Percentiles rank a stretch among this genome's conserved stretches.
Evolutionary conservation across 2,797 vertebrate species (phyloP).

Genomic region (Hydrophis major): DNA sequence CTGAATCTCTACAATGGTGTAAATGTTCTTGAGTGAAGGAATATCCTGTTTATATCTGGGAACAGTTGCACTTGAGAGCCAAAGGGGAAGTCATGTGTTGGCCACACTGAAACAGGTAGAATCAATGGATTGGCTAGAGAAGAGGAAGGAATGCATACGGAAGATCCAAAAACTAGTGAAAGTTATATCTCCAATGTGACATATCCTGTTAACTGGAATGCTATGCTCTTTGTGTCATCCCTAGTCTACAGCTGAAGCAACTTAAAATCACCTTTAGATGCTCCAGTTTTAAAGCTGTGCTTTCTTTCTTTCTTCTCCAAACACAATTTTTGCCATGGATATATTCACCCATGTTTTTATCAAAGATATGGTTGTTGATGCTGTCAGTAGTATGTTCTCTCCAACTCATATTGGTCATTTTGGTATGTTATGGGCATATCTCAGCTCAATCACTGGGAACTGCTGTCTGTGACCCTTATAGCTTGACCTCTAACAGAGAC

Average conservation of each 20-base stretch:
- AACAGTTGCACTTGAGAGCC: background rate
- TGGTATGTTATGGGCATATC: background rate
- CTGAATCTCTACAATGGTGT: background rate
- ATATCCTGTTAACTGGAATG: background rate
- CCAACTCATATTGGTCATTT: background rate
- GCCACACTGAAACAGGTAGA: background rate
- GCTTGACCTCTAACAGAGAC: background rate
- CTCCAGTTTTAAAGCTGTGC: background rate
- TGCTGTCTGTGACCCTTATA: background rate
- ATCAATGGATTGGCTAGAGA: background rate
- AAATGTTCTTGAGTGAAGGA: background rate
- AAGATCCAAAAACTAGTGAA: background rate
- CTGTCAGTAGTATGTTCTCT: background rate
- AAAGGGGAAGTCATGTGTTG: background rate
- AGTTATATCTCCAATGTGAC: background rate
- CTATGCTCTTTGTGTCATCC: background rate
- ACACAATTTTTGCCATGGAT: background rate
- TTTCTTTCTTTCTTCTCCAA: background rate
- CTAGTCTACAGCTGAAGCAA: background rate
- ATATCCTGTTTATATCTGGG: background rate
- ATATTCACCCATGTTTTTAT: background rate
- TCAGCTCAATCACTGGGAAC: background rate
- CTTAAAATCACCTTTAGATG: background rate
- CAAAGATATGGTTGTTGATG: background rate
- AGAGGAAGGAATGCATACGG: background rate